Conservation (phyloP, 2,888 invertebrate genomes). For the Bhutanitis thaidina region DNA sequence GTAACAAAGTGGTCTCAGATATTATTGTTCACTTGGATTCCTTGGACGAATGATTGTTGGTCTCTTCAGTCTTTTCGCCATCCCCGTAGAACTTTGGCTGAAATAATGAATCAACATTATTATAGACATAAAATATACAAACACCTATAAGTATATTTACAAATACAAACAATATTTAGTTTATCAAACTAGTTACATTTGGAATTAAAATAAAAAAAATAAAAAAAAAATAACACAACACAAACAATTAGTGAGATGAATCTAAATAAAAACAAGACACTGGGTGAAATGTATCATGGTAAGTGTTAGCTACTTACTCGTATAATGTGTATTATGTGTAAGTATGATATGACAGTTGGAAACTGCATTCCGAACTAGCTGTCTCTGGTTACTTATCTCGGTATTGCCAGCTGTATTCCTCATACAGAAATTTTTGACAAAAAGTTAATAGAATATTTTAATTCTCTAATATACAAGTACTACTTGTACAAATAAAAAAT, state of each 20-base stretch:
- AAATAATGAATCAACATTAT: slow-evolving; percentile 28
- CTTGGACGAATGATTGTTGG: slow-evolving; percentile 77
- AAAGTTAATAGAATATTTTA: too few species aligned
- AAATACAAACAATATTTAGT: background rate
- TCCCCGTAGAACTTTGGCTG: slow-evolving; percentile 84
- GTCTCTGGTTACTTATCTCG: too few species aligned
- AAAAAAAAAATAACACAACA: slow-evolving; percentile 24
- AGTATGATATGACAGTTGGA: too few species aligned
- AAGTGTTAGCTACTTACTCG: too few species aligned
- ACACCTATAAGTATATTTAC: background rate
- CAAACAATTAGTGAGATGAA: slow-evolving; percentile 27
- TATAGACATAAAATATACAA: slow-evolving; percentile 14
- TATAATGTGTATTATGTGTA: too few species aligned
- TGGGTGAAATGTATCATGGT: background rate
- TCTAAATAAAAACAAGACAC: background rate
- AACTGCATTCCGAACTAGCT: too few species aligned
- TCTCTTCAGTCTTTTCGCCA: slow-evolving; percentile 81
- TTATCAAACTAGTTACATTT: too few species aligned
- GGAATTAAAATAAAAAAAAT: slow-evolving; percentile 18
- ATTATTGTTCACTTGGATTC: slow-evolving; percentile 55
- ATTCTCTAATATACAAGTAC: too few species aligned
- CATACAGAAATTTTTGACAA: too few species aligned
- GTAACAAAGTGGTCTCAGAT: background rate
- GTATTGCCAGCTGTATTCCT: too few species aligned
- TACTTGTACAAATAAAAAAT: too few species aligned